A percentile compares a stretch with the other conserved stretches of the same genome.
phyloP scores from a whole-genome alignment of 2,888 invertebrate species.

The Drosophila paramelanica region DNA sequence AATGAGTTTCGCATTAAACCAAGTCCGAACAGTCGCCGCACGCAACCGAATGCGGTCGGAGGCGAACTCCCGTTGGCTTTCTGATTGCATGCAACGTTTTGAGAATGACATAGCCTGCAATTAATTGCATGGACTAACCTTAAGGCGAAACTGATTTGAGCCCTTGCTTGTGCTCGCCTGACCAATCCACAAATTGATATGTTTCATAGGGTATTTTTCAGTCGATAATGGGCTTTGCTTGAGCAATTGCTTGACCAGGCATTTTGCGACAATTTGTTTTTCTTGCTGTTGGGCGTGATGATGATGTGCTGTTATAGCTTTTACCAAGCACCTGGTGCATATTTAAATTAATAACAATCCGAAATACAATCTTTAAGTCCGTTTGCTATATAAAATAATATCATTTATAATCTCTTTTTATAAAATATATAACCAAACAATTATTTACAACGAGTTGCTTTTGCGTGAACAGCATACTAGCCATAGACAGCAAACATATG shows the following conservation, averaged over 20 bases:
- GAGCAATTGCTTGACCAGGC: neutral
- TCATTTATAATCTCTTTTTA: no score
- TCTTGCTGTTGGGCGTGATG: slow-evolving; percentile 30
- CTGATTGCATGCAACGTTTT: slow-evolving; percentile 33
- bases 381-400: no score
- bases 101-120: slow-evolving; percentile 22
- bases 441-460: neutral
- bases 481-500: slow-evolving; percentile 25
- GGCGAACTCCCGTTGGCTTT: slow-evolving; percentile 22
- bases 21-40: slow-evolving; percentile 30
- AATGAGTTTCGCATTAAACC: slow-evolving; percentile 71
- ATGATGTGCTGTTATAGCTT: slow-evolving; percentile 37
- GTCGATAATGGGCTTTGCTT: slow-evolving; percentile 6
- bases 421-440: no score
- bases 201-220: slow-evolving; percentile 20
- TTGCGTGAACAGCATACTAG: slow-evolving; percentile 36
- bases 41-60: slow-evolving; percentile 39
- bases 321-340: neutral
- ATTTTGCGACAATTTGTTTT: slow-evolving; percentile 14
- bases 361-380: no score
- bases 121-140: slow-evolving; percentile 24
- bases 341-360: neutral
- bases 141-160: neutral
- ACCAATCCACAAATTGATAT: neutral
- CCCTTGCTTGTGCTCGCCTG: neutral